Evolutionary conservation across 53 echinoderm and acorn worm genomes (phyloP), one percentile per base, ranked within the genome.

Genomic region (Astropecten irregularis): DNA sequence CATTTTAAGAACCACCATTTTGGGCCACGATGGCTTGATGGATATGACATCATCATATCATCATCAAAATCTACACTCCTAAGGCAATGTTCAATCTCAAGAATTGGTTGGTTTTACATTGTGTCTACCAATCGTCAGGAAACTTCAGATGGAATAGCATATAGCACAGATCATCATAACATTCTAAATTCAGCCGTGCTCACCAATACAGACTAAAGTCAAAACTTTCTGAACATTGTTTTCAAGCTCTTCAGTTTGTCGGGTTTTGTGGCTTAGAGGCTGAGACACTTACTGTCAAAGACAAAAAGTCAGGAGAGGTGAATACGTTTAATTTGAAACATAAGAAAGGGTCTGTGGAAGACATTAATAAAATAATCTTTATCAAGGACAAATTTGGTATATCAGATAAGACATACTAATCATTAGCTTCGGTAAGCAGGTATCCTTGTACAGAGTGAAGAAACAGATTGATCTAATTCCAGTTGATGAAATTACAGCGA

Each of bases 401-500:
- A 21, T 58, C 19, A 44, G 7, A 9, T 62, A 32, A 2, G 31
- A 62, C 9, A 30, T 31, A 10, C 34, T 62, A 14, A 31, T 16
- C 18, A 26, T n/a, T 62, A 15, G 10, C 33, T 62, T 30, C 33
- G 32, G n/a, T 32, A 34, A 26, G 31, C 33, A 31, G 27, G 31
- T 33, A 9, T 34, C 62, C 33, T 62, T 62, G 62, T 31, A 62
- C 33, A 62, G 33, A 34, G 8, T 62, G 33, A 62, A 62, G 34
- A 10, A 62, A 15, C 33, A 31, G 29, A 26, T n/a, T 33, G 33
- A 62, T 2, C 29, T 31, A 30, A 62, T 62, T 15, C 62, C 35
- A 10, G 32, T 62, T 18, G 62, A 62, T 62, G 62, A 33, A 21
- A 62, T 62, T 9, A 77, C n/a, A 36, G 56, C 20, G 21, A 77